Base-by-base conservation (phyloP, 2,888 invertebrate genomes). In the Hoplodrina blanda region DNA sequence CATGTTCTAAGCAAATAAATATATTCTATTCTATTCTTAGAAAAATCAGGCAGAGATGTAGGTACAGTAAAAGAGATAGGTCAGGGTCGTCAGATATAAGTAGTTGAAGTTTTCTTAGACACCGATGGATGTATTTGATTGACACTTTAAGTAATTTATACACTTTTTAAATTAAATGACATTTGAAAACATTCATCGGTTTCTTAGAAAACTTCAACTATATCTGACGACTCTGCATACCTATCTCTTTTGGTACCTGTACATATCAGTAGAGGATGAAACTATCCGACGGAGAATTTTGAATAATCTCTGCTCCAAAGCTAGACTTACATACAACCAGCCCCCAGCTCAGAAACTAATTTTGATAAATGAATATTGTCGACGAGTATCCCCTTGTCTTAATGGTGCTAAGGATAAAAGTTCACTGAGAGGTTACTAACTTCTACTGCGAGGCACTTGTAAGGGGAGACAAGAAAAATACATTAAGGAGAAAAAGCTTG, bases 321-420 rank as follows among this genome's bases (percentile, higher is more conserved):
- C 7, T 6, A 7, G 8, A 1, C 25, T 33, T 41, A 46, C 53
- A 54, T 8, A 37, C 17, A 44, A 13, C 17, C n/a, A 17, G 30
- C 2, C n/a, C 25, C 41, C 13, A 54, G 30, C 20, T 49, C n/a
- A 11, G 33, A 25, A 6, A 77, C 33, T 63, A 62, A 77, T 71
- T 62, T 57, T 57, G 77, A 77, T 77, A 53, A 62, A 77, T 63
- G 62, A 62, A 25, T n/a, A n/a, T 56, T 60, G 54, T 67, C 55
- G 15, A 11, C 41, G 11, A 20, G 41, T 30, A 62, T 41, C 41
- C 56, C 41, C 20, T 46, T 46, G 33, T 53, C 62, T 70, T 57
- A 70, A 70, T 25, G 30, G 20, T n/a, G 33, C 15, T 76, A 44
- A 50, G 54, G 52, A 76, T 70, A 70, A 70, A 69, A 76, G 52